Conservation (phyloP, 92 coral and sea anemone genomes). For the Pocillopora meandrina region DNA sequence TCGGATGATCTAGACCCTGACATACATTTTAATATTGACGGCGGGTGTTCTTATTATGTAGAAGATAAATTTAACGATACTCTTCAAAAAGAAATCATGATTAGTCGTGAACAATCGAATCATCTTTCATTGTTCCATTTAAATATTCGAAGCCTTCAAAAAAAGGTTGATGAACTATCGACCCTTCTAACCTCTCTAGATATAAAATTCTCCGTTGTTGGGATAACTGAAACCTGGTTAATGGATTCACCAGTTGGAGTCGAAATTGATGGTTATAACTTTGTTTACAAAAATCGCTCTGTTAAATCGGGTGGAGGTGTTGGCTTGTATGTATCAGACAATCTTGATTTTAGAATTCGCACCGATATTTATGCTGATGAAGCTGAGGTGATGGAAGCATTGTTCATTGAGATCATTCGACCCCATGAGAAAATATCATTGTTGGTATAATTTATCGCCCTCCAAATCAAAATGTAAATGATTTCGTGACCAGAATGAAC, state of each 20-base stretch:
- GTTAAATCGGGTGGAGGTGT: constrained; percentile 53
- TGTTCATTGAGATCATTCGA: constrained; percentile 29
- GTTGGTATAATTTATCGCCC: constrained; percentile 52
- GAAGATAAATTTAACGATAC: constrained; percentile 56
- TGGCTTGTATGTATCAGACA: constrained; percentile 34
- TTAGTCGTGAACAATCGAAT: constrained; percentile 15
- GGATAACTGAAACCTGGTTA: constrained; percentile 35
- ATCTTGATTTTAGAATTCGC: constrained; percentile 35
- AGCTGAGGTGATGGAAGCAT: constrained; percentile 23
- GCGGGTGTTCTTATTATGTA: constrained; percentile 25
- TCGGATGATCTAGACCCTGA: constrained; percentile 67
- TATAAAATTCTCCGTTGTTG: constrained; percentile 15
- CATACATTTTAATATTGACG: constrained; percentile 25
- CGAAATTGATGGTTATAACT: constrained; percentile 30
- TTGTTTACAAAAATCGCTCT: constrained; percentile 26
- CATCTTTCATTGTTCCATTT: constrained; percentile 44
- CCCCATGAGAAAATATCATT: constrained; percentile 22
- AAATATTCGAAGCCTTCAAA: constrained; percentile 51
- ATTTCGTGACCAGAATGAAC: constrained; percentile 31
- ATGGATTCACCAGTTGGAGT: constrained; percentile 27
- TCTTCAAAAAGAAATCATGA: constrained; percentile 8
- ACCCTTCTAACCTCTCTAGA: constrained; percentile 6
- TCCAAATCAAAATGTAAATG: constrained; percentile 45
- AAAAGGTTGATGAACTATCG: constrained; percentile 21
- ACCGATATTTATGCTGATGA: constrained; percentile 16